These are phyloP conservation scores for Ischnus inquisitorius DNA, from an alignment of 2,888 invertebrate genomes.

Conservation along the genomic window DNA sequence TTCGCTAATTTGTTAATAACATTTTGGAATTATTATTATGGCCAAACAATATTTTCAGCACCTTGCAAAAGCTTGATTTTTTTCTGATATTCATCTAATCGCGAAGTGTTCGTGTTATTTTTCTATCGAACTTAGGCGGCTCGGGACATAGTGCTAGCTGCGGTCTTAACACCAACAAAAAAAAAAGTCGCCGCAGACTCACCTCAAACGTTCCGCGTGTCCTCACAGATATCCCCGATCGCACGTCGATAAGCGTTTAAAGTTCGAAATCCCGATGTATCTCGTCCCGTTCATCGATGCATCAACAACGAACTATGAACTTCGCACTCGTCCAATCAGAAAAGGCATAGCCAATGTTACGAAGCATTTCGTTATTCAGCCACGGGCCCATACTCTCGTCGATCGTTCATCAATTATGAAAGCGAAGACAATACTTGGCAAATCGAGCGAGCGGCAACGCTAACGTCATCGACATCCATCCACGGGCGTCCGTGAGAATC, in stretches of 20 bases:
- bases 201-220: background rate
- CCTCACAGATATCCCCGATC: background rate
- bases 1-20: no score
- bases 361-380: background rate
- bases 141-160: no score
- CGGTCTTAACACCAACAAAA: no score
- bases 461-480: conserved; percentile 48
- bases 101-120: no score
- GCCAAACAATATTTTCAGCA: no score
- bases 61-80: no score
- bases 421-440: conserved; percentile 9
- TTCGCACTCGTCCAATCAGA: background rate
- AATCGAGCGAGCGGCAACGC: conserved; percentile 36
- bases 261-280: background rate
- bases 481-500: conserved; percentile 15
- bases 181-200: background rate
- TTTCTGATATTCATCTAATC: no score
- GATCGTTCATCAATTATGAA: background rate
- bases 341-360: background rate
- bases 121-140: no score
- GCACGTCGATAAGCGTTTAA: background rate
- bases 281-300: background rate
- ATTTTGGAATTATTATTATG: no score
- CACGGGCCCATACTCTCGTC: background rate
- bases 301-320: conserved; percentile 3